Evolutionary conservation across 2,113 vertebrate species (phyloP), one percentile per base, ranked within the genome.

Genomic region (Pithys albifrons): DNA sequence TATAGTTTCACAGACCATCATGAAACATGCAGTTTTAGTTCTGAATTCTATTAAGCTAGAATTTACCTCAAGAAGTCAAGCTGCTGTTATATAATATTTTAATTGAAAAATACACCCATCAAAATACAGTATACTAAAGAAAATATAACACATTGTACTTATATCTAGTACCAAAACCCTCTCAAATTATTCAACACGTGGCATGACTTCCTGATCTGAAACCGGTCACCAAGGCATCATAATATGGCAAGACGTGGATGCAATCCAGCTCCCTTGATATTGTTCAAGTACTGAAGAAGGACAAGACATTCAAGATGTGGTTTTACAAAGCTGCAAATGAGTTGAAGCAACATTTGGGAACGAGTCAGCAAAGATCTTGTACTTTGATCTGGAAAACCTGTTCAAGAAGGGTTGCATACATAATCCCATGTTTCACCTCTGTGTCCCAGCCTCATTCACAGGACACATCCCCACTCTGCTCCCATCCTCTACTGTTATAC

Each of bases 161-260:
- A 8, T 33, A 41, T 45, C 12, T 78, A 4, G 2, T n/a, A 62
- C 16, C 20, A 57, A 77, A 39, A 52, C 3, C 0, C 0, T 1
- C 18, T 22, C 4, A n/a, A 62, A 70, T 64, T 66, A 52, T 28
- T 74, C 39, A 55, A 15, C 27, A 24, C 1, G 6, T 35, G 25
- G 7, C 14, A 73, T 13, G 4, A 83, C 28, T 58, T 84, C 14
- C 39, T 70, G 33, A 41, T 65, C 35, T 83, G 72, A 67, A 79
- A 46, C 10, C 39, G 10, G n/a, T 65, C 15, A 20, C 41, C 8
- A 65, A 49, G 28, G 23, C 9, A 27, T 8, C 18, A 33, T 4
- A 75, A n/a, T 12, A 67, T 0, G 65, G 41, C 13, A 75, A 49
- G 15, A 72, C 20, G 8, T 16, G 70, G 62, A 54, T 79, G 12